Percentiles rank a stretch among this genome's conserved stretches.
phyloP scores from a whole-genome alignment of 1,140 invertebrate species.

The Aphis craccivora region DNA sequence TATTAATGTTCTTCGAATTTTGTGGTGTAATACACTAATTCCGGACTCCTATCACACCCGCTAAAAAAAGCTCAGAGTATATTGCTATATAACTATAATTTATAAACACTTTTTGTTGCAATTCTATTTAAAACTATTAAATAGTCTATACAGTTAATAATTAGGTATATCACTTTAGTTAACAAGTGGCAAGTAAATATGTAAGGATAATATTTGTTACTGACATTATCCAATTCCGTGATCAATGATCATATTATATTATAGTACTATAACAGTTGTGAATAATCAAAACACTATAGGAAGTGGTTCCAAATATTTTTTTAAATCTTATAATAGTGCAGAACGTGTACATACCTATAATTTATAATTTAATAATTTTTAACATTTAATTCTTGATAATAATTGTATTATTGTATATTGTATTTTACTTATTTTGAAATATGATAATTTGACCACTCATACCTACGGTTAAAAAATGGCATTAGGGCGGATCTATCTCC shows the following conservation, averaged over 20 bases:
- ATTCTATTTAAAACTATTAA: not conserved
- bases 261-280: not conserved
- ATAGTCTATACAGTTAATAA: too few relatives aligned
- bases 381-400: not conserved
- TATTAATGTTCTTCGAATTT: not conserved
- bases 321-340: not conserved
- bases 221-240: not conserved
- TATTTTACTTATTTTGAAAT: not conserved
- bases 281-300: not conserved
- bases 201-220: not conserved
- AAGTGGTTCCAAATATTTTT: not conserved
- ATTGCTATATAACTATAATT: not conserved
- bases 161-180: not conserved
- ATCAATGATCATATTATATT: not conserved
- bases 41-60: too few relatives aligned
- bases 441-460: not conserved
- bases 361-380: not conserved
- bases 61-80: not conserved
- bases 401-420: too few relatives aligned
- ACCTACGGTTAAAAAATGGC: not conserved
- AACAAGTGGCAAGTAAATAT: not conserved
- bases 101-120: not conserved
- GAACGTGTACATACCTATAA: not conserved
- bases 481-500: not conserved
- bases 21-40: not conserved